A percentile compares a stretch with the other conserved stretches of the same genome.
Conservation (phyloP, 53 echinoderm and acorn worm species). For the Patiria pectinifera region DNA sequence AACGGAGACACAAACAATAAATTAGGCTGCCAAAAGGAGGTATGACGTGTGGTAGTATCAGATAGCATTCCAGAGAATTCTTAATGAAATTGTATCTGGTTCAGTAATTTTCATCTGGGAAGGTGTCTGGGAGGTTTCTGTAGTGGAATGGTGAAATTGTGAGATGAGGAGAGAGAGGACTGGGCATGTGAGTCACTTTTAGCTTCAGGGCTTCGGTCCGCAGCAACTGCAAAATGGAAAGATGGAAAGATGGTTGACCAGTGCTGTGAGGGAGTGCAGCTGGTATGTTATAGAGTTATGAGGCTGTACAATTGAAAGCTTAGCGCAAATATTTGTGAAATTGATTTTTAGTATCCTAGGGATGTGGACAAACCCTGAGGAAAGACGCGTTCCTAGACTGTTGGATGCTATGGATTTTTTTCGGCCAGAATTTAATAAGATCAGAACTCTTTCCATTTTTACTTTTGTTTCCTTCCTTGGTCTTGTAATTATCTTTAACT, state of each 20-base stretch:
- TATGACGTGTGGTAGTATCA: neutral
- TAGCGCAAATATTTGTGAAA: constrained; percentile 28
- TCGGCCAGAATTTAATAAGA: too few relatives aligned
- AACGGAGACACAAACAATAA: neutral
- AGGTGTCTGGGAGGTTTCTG: constrained; percentile 38
- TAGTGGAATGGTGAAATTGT: constrained; percentile 9
- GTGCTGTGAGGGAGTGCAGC: neutral
- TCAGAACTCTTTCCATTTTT: neutral
- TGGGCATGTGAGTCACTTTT: constrained; percentile 3
- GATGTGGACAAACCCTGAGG: neutral
- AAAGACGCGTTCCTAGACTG: neutral
- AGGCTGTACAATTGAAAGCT: neutral
- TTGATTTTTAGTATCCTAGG: constrained; percentile 15
- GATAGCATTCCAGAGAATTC: neutral
- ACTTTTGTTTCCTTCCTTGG: neutral
- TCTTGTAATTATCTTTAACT: neutral
- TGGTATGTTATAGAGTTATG: neutral
- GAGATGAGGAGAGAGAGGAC: neutral
- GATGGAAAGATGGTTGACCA: neutral
- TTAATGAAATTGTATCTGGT: constrained; percentile 57
- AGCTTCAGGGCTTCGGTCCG: neutral
- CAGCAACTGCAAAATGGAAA: neutral
- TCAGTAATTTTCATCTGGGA: constrained; percentile 12
- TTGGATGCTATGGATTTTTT: too few relatives aligned
- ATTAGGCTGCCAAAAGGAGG: neutral